phyloP scores from a whole-genome alignment of 2,113 vertebrate genomes.

The Phycodurus eques region DNA sequence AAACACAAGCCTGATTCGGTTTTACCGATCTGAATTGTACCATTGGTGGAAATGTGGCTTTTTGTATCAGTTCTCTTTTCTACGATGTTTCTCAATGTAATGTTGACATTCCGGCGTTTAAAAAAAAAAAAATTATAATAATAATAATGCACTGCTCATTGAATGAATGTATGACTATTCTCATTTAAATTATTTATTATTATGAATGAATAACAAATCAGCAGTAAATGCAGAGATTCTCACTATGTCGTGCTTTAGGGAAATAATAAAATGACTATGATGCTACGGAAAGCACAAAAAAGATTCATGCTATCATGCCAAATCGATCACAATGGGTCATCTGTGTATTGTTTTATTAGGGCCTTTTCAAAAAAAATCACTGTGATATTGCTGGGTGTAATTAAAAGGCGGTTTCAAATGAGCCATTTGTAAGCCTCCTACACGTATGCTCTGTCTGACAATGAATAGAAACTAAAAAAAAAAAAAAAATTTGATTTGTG shows the following conservation, averaged over 20 bases:
- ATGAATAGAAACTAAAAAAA: conserved; percentile 34
- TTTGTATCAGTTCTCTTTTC: neutral
- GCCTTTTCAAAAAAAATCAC: conserved; percentile 2
- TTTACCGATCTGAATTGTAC: neutral
- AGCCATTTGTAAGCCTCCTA: conserved; percentile 56
- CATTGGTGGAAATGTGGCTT: neutral
- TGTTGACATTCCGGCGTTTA: neutral
- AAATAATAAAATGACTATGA: conserved; percentile 4
- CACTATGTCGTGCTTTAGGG: neutral
- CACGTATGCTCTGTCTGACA: conserved; percentile 43
- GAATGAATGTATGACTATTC: neutral
- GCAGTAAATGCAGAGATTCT: neutral
- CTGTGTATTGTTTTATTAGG: neutral
- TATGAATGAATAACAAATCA: neutral
- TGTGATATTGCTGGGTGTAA: conserved; percentile 41
- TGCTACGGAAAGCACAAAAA: neutral
- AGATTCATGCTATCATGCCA: conserved; percentile 17
- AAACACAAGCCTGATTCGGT: neutral
- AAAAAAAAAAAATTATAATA: neutral
- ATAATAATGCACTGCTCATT: neutral
- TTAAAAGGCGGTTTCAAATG: conserved; percentile 51
- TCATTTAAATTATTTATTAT: neutral
- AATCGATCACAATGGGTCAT: conserved; percentile 25
- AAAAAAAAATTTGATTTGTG: conserved; percentile 27
- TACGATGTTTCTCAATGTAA: neutral